Evolutionary conservation across 2,113 vertebrate species (phyloP).

Genomic region (Procavia capensis): DNA sequence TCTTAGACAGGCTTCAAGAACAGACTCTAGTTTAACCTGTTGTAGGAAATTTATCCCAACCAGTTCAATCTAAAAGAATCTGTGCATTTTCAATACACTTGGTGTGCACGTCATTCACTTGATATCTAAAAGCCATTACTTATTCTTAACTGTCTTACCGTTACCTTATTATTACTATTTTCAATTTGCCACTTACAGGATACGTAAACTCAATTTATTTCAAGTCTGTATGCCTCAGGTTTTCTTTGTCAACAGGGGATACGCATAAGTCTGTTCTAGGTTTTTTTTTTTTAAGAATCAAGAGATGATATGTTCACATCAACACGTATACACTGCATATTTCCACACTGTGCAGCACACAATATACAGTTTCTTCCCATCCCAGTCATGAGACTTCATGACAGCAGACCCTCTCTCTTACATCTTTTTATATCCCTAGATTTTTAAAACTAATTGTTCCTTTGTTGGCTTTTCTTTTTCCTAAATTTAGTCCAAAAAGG

Average conservation of each 20-base stretch:
- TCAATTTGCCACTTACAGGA: neutral
- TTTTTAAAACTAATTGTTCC: neutral
- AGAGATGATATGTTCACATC: neutral
- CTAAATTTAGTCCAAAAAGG: neutral
- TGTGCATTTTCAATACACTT: neutral
- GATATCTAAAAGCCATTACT: neutral
- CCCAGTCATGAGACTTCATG: neutral
- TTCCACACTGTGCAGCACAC: neutral
- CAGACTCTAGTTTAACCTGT: neutral
- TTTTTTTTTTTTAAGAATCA: neutral
- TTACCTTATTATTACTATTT: neutral
- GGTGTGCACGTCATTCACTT: neutral
- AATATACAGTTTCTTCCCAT: neutral
- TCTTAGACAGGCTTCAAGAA: neutral
- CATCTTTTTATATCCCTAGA: neutral
- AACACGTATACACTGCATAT: neutral
- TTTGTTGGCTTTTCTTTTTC: neutral
- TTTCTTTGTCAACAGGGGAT: neutral
- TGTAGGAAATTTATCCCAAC: neutral
- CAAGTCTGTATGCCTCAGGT: neutral
- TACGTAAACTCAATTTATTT: neutral
- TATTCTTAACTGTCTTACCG: neutral
- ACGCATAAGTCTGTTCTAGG: neutral
- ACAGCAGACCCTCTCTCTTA: neutral
- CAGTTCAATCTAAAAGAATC: neutral